phyloP scores from a whole-genome alignment of 2,113 vertebrate species.

The Lepus europaeus region DNA sequence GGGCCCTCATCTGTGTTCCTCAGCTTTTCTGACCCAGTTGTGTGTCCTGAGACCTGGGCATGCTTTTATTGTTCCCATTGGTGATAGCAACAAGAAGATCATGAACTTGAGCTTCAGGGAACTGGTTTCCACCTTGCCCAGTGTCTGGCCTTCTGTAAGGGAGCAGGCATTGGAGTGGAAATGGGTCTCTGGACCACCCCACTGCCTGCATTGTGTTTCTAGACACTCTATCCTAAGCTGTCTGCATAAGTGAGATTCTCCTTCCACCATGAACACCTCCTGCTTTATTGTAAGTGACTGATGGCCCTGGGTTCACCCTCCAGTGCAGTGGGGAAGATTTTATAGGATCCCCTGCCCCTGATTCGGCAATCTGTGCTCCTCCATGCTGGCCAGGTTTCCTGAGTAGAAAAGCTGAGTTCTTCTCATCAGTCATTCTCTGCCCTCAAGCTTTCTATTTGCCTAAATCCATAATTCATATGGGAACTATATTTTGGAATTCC shows the following conservation, averaged over 20 bases:
- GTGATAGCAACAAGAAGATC: neutral
- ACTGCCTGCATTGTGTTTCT: neutral
- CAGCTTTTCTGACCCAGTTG: neutral
- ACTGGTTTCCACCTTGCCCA: neutral
- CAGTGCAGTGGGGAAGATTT: neutral
- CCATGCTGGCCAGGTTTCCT: neutral
- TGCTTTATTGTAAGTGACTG: neutral
- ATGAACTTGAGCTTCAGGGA: neutral
- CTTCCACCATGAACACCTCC: neutral
- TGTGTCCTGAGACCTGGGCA: neutral
- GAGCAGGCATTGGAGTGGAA: neutral
- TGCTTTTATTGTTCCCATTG: neutral
- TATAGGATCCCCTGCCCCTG: neutral
- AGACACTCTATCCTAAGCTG: neutral
- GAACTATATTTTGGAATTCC: neutral
- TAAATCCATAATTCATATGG: constrained; percentile 15
- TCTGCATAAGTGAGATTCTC: neutral
- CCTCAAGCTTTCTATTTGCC: neutral
- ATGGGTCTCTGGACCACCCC: neutral
- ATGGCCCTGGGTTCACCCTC: neutral
- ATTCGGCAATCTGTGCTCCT: neutral
- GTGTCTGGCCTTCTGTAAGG: neutral
- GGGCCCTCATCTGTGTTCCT: neutral
- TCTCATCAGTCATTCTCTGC: no score
- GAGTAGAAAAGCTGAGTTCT: neutral